Evolutionary conservation across 2,797 vertebrate genomes (phyloP).

Genomic region (Prunella strophiata): DNA sequence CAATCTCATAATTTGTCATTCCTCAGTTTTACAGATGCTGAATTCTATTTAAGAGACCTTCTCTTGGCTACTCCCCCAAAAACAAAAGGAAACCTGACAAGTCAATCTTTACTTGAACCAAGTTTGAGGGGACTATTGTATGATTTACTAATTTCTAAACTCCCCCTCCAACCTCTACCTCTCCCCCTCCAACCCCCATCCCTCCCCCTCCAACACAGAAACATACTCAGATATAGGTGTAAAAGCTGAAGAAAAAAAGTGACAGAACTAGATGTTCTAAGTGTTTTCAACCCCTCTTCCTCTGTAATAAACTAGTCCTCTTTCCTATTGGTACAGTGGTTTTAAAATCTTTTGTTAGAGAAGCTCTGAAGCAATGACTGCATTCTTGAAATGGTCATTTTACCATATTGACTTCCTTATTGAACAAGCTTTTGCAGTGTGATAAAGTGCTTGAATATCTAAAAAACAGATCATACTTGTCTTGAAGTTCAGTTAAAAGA

Average conservation of each 20-base stretch:
- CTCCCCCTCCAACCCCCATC: accelerated
- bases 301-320: background rate
- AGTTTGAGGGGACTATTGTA: background rate
- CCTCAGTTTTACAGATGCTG: background rate
- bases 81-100: background rate
- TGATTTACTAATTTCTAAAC: background rate
- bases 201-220: background rate
- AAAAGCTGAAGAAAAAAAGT: background rate
- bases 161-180: accelerated
- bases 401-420: background rate
- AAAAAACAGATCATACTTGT: background rate
- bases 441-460: background rate
- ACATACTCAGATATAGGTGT: background rate
- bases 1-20: background rate
- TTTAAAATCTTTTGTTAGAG: background rate
- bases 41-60: background rate
- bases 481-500: background rate
- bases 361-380: background rate
- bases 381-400: background rate
- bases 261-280: background rate
- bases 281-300: background rate
- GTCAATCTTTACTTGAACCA: background rate
- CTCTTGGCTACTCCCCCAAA: background rate
- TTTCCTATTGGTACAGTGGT: background rate
- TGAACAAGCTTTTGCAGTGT: background rate